A percentile compares a stretch with the other conserved stretches of the same genome.
These are phyloP conservation scores for Trogon melanurus DNA, from an alignment of 2,113 vertebrate species.

Conservation along the genomic window DNA sequence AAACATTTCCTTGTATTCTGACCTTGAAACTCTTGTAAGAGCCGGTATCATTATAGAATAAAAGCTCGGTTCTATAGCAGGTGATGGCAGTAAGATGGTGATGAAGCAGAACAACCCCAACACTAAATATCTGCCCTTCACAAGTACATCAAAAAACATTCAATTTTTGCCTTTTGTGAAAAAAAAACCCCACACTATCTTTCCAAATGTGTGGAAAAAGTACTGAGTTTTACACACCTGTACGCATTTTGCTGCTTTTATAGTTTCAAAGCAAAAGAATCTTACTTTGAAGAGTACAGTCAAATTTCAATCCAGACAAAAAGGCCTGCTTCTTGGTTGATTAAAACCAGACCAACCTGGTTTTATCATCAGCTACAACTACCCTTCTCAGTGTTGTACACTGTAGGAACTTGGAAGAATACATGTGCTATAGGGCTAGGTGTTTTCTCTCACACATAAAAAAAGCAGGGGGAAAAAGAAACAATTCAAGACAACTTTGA, in stretches of 20 bases:
- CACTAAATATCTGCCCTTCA: not conserved
- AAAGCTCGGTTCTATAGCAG: not conserved
- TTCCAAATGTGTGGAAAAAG: not conserved
- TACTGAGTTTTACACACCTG: not conserved
- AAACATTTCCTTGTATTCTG: not conserved
- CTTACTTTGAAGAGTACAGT: not conserved
- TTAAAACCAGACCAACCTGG: not conserved
- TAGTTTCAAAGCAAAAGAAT: not conserved
- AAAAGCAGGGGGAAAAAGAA: not conserved
- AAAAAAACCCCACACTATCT: not conserved
- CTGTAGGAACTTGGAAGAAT: not conserved
- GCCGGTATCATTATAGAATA: not conserved
- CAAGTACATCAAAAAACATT: not conserved
- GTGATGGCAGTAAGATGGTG: not conserved
- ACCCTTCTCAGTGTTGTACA: not conserved
- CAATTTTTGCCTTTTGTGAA: not conserved
- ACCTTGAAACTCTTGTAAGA: not conserved
- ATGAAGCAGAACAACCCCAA: not conserved
- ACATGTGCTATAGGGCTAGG: not conserved
- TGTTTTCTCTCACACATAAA: not conserved
- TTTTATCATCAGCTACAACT: not conserved
- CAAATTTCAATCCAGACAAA: not conserved
- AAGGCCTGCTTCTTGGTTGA: not conserved
- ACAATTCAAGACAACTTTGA: not conserved
- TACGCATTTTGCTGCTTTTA: not conserved